Evolutionary conservation across 2,888 invertebrate genomes (phyloP).

Genomic region (Tinea pellionella): DNA sequence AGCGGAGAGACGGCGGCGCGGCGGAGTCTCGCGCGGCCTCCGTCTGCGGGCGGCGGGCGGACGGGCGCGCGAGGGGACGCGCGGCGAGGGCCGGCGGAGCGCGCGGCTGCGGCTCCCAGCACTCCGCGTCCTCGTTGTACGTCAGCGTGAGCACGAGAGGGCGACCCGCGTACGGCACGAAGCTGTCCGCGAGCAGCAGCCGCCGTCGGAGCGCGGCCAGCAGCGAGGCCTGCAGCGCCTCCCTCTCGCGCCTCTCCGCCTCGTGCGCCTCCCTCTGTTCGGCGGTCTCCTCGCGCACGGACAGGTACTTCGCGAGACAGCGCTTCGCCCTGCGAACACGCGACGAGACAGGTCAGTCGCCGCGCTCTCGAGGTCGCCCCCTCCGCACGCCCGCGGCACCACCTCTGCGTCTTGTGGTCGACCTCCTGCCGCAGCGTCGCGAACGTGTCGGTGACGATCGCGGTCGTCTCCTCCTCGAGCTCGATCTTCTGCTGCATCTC

Average conservation of each 20-base stretch:
- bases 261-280: slow-evolving; percentile 83
- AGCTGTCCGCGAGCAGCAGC: slow-evolving; percentile 89
- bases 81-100: slow-evolving; percentile 67
- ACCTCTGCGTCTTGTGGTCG: slow-evolving; percentile 89
- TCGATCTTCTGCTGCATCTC: slow-evolving; percentile 96
- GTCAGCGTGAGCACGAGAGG: slow-evolving; percentile 34
- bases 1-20: slow-evolving; percentile 51
- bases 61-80: slow-evolving; percentile 74
- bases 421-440: slow-evolving; percentile 95
- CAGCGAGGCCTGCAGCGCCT: slow-evolving; percentile 90
- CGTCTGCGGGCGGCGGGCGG: slow-evolving; percentile 73
- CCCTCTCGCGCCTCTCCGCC: slow-evolving; percentile 90
- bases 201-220: slow-evolving; percentile 91
- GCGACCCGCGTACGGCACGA: slow-evolving; percentile 75
- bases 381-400: not conserved
- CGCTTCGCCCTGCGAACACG: slow-evolving; percentile 72
- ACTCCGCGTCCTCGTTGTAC: slow-evolving; percentile 46
- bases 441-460: slow-evolving; percentile 91
- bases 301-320: slow-evolving; percentile 84
- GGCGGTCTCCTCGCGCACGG: slow-evolving; percentile 58
- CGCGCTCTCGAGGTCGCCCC: not conserved
- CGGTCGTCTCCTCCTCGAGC: slow-evolving; percentile 91
- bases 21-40: slow-evolving; percentile 70
- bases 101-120: slow-evolving; percentile 47
- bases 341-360: not conserved